Evolutionary conservation across 1,140 invertebrate species (phyloP).

Genomic region (Drosophila parabipectinata): DNA sequence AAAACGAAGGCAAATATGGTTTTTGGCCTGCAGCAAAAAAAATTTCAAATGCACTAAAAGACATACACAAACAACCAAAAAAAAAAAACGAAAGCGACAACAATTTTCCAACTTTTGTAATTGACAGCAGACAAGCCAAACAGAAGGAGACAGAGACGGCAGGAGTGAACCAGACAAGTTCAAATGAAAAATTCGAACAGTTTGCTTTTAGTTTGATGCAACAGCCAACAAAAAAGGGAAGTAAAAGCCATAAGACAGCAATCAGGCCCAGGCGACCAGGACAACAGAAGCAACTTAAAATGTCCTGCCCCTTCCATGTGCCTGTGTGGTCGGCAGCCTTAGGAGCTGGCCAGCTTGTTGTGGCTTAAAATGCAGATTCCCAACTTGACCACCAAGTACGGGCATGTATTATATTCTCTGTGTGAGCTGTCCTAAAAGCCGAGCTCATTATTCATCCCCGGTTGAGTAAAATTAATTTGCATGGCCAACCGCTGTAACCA

Average conservation of each 20-base stretch:
- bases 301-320: conserved; percentile 31
- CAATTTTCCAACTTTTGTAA: conserved; percentile 60
- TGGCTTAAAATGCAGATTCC: conserved; percentile 54
- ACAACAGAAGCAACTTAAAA: conserved; percentile 21
- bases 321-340: background rate
- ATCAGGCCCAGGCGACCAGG: conserved; percentile 25
- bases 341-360: conserved; percentile 22
- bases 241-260: conserved; percentile 34
- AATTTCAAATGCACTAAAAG: conserved; percentile 35
- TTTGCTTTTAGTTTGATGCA: conserved; percentile 22
- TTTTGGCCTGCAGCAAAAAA: conserved; percentile 1
- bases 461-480: conserved; percentile 65
- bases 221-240: conserved; percentile 21
- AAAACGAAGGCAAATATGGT: conserved; percentile 22
- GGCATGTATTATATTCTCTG: conserved; percentile 28
- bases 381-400: conserved; percentile 52
- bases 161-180: conserved; percentile 16
- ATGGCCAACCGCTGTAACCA: conserved; percentile 27
- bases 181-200: conserved; percentile 56
- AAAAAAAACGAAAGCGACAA: conserved; percentile 39
- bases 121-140: conserved; percentile 32
- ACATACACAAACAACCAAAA: conserved; percentile 47
- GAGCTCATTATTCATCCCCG: conserved; percentile 66
- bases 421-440: conserved; percentile 19
- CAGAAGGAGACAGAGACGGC: background rate